These are phyloP conservation scores for Pomacea maculata DNA, from an alignment of 1,140 invertebrate species.

Conservation along the genomic window DNA sequence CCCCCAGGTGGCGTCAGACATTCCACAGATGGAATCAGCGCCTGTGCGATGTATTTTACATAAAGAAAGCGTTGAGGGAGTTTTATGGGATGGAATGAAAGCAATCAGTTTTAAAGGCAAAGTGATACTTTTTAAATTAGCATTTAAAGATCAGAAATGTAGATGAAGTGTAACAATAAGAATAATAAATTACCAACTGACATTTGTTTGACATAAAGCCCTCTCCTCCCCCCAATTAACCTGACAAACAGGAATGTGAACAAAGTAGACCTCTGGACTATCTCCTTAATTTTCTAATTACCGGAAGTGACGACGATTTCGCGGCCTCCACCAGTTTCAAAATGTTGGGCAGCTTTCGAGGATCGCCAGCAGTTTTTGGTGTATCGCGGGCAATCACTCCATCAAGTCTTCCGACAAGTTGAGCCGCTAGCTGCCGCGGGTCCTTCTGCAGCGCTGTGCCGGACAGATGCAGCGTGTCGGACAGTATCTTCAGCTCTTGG, in stretches of 20 bases:
- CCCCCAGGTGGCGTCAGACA: constrained; percentile 61
- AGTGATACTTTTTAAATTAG: background rate
- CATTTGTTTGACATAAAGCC: too few species aligned
- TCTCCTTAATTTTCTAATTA: background rate
- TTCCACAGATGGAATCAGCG: constrained; percentile 54
- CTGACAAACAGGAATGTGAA: too few species aligned
- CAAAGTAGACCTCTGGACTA: too few species aligned
- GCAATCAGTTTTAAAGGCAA: background rate
- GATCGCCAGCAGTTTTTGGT: constrained; percentile 53
- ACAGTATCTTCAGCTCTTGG: constrained; percentile 90
- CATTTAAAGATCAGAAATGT: background rate
- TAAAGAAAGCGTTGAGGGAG: too few species aligned
- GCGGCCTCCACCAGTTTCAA: constrained; percentile 49
- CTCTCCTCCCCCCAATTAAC: too few species aligned
- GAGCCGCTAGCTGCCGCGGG: constrained; percentile 94
- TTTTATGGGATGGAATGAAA: too few species aligned
- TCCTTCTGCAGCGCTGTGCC: constrained; percentile 78
- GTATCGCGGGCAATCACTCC: constrained; percentile 51
- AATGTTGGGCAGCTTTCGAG: constrained; percentile 54
- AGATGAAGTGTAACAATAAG: background rate
- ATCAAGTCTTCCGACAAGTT: constrained; percentile 85
- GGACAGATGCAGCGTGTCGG: constrained; percentile 87
- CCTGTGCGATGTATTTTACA: background rate
- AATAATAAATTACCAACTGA: background rate
- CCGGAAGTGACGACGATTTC: constrained; percentile 47